Percentiles rank a stretch among this genome's conserved stretches.
Evolutionary conservation across 1,140 invertebrate species (phyloP).

Genomic region (Pomacea maculata): DNA sequence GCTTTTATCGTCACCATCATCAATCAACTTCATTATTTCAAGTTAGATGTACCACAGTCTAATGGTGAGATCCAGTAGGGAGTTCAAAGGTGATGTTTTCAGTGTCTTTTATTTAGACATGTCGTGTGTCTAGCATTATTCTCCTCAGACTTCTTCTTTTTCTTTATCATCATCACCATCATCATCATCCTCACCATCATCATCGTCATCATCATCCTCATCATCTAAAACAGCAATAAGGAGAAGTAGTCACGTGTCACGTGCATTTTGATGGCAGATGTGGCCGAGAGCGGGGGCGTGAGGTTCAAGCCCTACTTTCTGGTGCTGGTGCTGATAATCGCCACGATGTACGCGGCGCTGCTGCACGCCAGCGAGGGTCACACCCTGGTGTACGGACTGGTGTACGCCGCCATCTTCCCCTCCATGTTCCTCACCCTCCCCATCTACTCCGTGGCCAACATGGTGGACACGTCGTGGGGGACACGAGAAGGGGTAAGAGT

Average conservation of each 20-base stretch:
- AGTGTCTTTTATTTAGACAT: too few species aligned
- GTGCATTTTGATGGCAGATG: slow-evolving; percentile 23
- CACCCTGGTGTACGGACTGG: slow-evolving; percentile 34
- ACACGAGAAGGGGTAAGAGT: slow-evolving; percentile 34
- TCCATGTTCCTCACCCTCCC: slow-evolving; percentile 44
- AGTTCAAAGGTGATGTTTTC: too few species aligned
- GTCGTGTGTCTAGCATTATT: too few species aligned
- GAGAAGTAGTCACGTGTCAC: neutral
- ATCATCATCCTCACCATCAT: neutral
- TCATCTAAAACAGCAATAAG: neutral
- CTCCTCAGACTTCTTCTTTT: neutral
- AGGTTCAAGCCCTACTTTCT: slow-evolving; percentile 43
- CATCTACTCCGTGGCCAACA: slow-evolving; percentile 40
- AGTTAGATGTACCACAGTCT: too few species aligned
- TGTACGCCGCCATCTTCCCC: slow-evolving; percentile 38
- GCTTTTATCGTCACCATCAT: too few species aligned
- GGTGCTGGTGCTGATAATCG: slow-evolving; percentile 32
- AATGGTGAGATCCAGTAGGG: too few species aligned
- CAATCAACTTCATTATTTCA: too few species aligned
- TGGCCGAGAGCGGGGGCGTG: slow-evolving; percentile 16
- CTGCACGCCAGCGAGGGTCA: slow-evolving; percentile 34
- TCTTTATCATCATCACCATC: neutral
- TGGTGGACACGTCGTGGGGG: slow-evolving; percentile 44
- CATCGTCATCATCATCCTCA: neutral
- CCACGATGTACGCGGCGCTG: slow-evolving; percentile 35